These are phyloP conservation scores for Acropora yongei DNA, from an alignment of 64 coral and sea anemone species.

Conservation along the genomic window DNA sequence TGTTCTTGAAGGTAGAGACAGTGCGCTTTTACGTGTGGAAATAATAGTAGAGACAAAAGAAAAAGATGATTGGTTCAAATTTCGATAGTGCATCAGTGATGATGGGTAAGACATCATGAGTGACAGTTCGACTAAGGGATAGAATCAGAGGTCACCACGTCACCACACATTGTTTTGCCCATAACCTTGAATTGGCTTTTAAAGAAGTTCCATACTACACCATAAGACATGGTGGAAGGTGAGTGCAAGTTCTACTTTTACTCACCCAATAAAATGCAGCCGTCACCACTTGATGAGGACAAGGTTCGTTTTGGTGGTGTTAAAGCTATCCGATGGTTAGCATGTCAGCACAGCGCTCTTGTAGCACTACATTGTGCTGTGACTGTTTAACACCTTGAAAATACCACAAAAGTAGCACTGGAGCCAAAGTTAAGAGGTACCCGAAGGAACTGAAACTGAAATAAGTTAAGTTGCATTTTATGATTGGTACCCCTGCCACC, in stretches of 20 bases:
- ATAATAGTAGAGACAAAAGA: neutral
- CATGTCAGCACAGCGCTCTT: conserved; percentile 37
- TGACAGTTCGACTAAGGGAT: conserved; percentile 9
- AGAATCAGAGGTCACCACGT: neutral
- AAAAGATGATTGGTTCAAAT: neutral
- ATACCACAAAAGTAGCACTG: conserved; percentile 16
- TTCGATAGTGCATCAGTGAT: conserved; percentile 52
- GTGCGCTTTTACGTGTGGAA: neutral
- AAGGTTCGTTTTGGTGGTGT: conserved; percentile 26
- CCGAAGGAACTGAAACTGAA: neutral
- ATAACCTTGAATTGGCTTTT: conserved; percentile 39
- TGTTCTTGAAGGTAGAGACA: conserved; percentile 27
- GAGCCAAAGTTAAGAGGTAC: neutral
- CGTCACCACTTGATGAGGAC: neutral
- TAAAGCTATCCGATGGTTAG: conserved; percentile 34
- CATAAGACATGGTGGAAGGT: conserved; percentile 21
- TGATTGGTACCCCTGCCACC: conserved; percentile 15
- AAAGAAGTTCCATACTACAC: conserved; percentile 35
- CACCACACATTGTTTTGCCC: conserved; percentile 35
- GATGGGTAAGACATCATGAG: conserved; percentile 17
- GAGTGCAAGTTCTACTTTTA: conserved; percentile 46
- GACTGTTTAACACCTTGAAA: conserved; percentile 42
- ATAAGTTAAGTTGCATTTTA: conserved; percentile 20
- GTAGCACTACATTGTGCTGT: conserved; percentile 18
- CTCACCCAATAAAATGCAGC: conserved; percentile 33